A percentile compares a stretch with the other conserved stretches of the same genome.
Evolutionary conservation across 2,797 vertebrate species (phyloP).

Genomic region (Gephyroberyx darwinii): DNA sequence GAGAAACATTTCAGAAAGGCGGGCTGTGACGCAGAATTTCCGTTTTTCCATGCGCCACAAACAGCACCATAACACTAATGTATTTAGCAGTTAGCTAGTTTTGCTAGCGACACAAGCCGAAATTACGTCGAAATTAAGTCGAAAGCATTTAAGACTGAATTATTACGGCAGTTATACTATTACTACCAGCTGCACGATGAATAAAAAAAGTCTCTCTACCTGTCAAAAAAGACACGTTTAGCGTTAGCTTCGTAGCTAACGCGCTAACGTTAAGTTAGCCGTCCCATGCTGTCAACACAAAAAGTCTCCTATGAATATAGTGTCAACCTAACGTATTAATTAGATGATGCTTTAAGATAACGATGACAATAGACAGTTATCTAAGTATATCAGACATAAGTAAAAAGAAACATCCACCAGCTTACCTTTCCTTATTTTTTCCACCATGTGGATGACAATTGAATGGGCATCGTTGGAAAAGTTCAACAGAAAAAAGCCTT

Average conservation of each 20-base stretch:
- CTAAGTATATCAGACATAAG: fast-evolving
- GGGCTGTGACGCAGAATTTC: conserved; percentile 63
- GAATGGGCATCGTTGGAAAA: conserved; percentile 4
- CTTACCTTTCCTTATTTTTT: conserved; percentile 16
- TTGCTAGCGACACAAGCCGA: background rate
- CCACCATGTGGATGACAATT: conserved; percentile 14
- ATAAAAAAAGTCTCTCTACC: background rate
- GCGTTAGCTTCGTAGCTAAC: conserved; percentile 15
- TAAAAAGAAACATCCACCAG: background rate
- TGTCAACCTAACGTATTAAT: background rate
- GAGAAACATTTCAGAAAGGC: conserved; percentile 51
- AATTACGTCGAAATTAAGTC: background rate
- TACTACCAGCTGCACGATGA: background rate
- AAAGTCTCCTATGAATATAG: background rate
- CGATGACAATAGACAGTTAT: fast-evolving
- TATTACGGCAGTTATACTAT: background rate
- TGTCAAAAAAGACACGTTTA: background rate
- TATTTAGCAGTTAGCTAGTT: background rate
- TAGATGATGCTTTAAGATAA: fast-evolving
- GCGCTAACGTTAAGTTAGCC: background rate
- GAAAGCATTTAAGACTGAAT: background rate
- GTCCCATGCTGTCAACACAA: conserved; percentile 13
- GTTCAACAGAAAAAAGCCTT: background rate
- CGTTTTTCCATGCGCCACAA: conserved; percentile 33
- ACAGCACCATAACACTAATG: conserved; percentile 21